These are phyloP conservation scores for Perca schrenkii DNA, from an alignment of 2,113 vertebrate genomes.

Conservation along the genomic window DNA sequence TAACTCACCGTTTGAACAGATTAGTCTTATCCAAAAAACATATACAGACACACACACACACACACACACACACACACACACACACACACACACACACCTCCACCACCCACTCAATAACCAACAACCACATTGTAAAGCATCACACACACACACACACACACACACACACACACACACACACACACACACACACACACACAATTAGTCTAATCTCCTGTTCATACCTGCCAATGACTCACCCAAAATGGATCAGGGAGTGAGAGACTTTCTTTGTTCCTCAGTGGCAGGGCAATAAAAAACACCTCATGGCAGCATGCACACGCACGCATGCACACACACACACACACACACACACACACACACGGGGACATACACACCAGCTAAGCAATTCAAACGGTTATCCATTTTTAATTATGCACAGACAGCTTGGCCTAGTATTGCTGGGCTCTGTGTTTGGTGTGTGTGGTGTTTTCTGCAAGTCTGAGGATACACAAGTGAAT, in stretches of 20 bases:
- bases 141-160: slow-evolving; percentile 16
- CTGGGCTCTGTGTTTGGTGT: slow-evolving; percentile 40
- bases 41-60: slow-evolving; percentile 18
- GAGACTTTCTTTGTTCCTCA: slow-evolving; percentile 66
- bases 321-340: too few species aligned
- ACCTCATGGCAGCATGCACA: slow-evolving; percentile 38
- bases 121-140: too few species aligned
- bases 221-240: slow-evolving; percentile 64
- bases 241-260: slow-evolving; percentile 68
- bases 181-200: neutral
- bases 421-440: slow-evolving; percentile 76
- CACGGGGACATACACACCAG: slow-evolving; percentile 20
- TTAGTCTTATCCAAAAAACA: slow-evolving; percentile 50
- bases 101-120: too few species aligned
- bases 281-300: slow-evolving; percentile 48
- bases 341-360: slow-evolving; percentile 2
- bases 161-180: slow-evolving; percentile 19
- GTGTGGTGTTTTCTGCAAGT: slow-evolving; percentile 23
- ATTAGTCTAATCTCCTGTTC: slow-evolving; percentile 64
- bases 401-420: slow-evolving; percentile 79
- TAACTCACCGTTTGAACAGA: slow-evolving; percentile 46
- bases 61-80: neutral
- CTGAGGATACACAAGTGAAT: neutral
- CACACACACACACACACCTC: slow-evolving; percentile 12
- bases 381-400: slow-evolving; percentile 61